These are phyloP conservation scores for Glossosoma conforme DNA, from an alignment of 1,140 invertebrate species.

Conservation along the genomic window DNA sequence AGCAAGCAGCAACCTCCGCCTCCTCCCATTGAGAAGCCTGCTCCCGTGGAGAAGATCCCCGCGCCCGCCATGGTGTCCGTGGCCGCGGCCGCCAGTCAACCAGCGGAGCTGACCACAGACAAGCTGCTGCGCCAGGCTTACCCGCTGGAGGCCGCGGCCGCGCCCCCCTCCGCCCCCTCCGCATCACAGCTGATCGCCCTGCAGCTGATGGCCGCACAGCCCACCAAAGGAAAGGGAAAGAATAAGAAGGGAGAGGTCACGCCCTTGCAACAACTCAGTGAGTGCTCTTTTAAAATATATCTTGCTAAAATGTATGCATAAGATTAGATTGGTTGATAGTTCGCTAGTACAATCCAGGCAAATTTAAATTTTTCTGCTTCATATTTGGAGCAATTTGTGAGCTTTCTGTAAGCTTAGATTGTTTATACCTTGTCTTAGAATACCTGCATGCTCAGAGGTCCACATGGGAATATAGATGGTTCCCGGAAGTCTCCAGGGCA, in stretches of 20 bases:
- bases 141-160: conserved; percentile 17
- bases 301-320: too few relatives aligned
- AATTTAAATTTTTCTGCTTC: too few relatives aligned
- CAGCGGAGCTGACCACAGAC: conserved; percentile 46
- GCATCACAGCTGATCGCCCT: conserved; percentile 22
- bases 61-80: conserved; percentile 18
- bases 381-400: too few relatives aligned
- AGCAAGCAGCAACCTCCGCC: too few relatives aligned
- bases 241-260: conserved; percentile 46
- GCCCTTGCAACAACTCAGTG: conserved; percentile 45
- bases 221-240: conserved; percentile 39
- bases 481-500: too few relatives aligned
- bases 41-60: conserved; percentile 25
- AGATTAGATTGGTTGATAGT: too few relatives aligned
- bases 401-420: too few relatives aligned
- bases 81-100: conserved; percentile 40
- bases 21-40: conserved; percentile 38
- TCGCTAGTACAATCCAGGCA: too few relatives aligned
- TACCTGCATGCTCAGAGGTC: too few relatives aligned
- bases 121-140: conserved; percentile 42
- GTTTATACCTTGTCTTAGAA: too few relatives aligned
- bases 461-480: too few relatives aligned
- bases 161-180: conserved; percentile 12
- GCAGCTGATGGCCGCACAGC: conserved; percentile 26
- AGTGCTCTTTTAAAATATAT: conserved; percentile 41